Conservation (phyloP, 2,888 invertebrate species). For the Amaurobius ferox region DNA sequence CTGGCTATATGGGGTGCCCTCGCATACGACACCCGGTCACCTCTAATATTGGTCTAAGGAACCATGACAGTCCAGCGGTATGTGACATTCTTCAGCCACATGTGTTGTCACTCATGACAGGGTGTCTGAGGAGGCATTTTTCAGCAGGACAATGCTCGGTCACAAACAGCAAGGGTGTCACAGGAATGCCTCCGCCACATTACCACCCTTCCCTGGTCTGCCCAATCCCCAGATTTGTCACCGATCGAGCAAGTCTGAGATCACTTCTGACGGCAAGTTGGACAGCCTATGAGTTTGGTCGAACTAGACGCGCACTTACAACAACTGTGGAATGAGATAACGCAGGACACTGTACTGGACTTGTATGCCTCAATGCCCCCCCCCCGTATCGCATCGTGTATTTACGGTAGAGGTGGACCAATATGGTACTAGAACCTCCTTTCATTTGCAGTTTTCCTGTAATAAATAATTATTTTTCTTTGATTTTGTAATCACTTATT, state of each 20-base stretch:
- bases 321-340: conserved; percentile 23
- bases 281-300: conserved; percentile 1
- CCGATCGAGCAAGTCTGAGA: conserved; percentile 14
- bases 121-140: too few relatives aligned
- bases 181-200: neutral
- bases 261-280: conserved; percentile 7
- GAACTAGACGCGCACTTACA: conserved; percentile 15
- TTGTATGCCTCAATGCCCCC: too few relatives aligned
- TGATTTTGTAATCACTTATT: too few relatives aligned
- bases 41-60: neutral
- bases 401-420: too few relatives aligned
- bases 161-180: neutral
- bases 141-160: neutral
- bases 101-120: too few relatives aligned
- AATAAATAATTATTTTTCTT: too few relatives aligned
- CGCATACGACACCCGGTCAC: neutral
- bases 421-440: too few relatives aligned
- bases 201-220: conserved; percentile 1
- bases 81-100: neutral
- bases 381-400: too few relatives aligned
- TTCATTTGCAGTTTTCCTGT: too few relatives aligned
- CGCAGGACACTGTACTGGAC: neutral
- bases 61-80: neutral
- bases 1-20: neutral
- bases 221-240: conserved; percentile 5